Base-by-base conservation (phyloP, 2,113 vertebrate genomes). In the Sisor rabdophorus region DNA sequence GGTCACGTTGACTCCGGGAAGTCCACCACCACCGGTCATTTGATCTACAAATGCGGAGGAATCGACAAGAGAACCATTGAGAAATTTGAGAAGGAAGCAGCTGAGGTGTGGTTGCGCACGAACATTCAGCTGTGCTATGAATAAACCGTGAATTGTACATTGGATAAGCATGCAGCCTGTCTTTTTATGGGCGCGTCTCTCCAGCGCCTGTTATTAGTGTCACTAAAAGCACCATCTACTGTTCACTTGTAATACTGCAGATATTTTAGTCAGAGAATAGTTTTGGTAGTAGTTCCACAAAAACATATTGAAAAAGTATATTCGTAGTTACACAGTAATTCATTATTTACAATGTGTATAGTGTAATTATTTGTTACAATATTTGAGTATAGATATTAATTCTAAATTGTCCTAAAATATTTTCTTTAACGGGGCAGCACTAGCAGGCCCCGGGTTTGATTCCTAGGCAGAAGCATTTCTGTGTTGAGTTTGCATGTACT, bases 31-130 rank as follows among this genome's bases (percentile, higher is more conserved):
- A 92, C 91, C 67, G 91, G 90, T 0, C 91, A 92, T 77, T 74
- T 92, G 75, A 92, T 92, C 86, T 92, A 92, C 87, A 92, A 92
- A 68, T 92, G 91, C 79, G 91, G 91, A 32, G 91, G 91, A 2
- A 92, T 92, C 82, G 91, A 92, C 86, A 92, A 92, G 84, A 89
- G 91, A 88, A 91, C 91, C 84, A 92, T 92, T 87, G 91, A 92
- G 88, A 92, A 92, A 86, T 92, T 91, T 22, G 90, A 92, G 86
- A 92, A 92, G 76, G 91, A 92, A 72, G 90, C 90, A 1, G 88
- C 89, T 7, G 90, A 92, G 88, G 88, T 89, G 85, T 47, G 84
- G 78, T 69, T 79, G 47, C 48, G 26, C 28, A 53, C 44, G 17
- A 22, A 20, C 11, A 60, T 52, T 50, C 53, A 20, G 15, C 52